These are phyloP conservation scores for Clarias magur DNA, from an alignment of 2,113 vertebrate genomes.

Conservation along the genomic window DNA sequence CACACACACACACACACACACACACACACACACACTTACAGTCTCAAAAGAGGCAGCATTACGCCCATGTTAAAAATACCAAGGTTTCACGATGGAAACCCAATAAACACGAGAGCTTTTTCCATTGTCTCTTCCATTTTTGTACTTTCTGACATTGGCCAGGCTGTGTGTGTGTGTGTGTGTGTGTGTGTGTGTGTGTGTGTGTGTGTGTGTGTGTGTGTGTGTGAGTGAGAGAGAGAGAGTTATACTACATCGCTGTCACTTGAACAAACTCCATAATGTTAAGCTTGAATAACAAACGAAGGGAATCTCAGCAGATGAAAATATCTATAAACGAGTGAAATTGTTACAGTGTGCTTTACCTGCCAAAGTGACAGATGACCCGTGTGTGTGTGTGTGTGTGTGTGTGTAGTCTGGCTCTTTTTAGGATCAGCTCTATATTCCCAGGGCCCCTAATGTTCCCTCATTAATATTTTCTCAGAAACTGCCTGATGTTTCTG, in stretches of 20 bases:
- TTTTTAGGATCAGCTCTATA: background rate
- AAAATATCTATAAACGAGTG: background rate
- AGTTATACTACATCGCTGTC: background rate
- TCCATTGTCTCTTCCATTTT: slow-evolving; percentile 12
- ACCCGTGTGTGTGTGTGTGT: background rate
- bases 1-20: background rate
- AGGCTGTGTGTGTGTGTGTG: slow-evolving; percentile 12
- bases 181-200: slow-evolving; percentile 19
- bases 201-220: slow-evolving; percentile 32
- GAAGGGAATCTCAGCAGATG: background rate
- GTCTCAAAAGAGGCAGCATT: slow-evolving; percentile 15
- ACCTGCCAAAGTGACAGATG: background rate
- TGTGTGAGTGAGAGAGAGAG: background rate
- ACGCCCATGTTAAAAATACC: background rate
- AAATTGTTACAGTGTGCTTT: background rate
- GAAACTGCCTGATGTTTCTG: background rate
- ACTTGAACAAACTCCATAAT: background rate
- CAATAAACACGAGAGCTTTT: slow-evolving; percentile 26
- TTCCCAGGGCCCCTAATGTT: background rate
- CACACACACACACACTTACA: background rate
- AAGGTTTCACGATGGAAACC: slow-evolving; percentile 12
- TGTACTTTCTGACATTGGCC: background rate
- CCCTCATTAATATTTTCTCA: slow-evolving; percentile 13
- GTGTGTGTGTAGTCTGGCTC: background rate
- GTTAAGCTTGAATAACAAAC: background rate